Percentiles rank a stretch among this genome's conserved stretches.
These are phyloP conservation scores for Microcebus griseorufus DNA, from an alignment of 2,113 vertebrate species.

Conservation along the genomic window DNA sequence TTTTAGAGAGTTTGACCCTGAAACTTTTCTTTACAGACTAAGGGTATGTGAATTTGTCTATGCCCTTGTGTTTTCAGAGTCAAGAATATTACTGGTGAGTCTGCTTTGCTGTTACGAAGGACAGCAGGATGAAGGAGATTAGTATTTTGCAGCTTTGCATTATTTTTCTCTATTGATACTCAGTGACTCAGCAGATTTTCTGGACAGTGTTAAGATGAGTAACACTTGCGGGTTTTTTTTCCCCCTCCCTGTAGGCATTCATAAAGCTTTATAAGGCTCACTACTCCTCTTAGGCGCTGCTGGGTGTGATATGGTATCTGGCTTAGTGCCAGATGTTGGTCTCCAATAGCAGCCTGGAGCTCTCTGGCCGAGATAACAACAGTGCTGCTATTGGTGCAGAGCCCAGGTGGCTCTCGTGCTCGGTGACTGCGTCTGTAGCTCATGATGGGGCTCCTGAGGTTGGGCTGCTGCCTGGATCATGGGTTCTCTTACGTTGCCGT, in stretches of 20 bases:
- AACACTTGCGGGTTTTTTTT: constrained; percentile 37
- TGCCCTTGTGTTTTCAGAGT: constrained; percentile 51
- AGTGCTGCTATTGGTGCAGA: constrained; percentile 67
- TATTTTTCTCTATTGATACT: constrained; percentile 55
- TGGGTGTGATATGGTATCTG: neutral
- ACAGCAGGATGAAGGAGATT: constrained; percentile 31
- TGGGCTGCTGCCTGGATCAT: neutral
- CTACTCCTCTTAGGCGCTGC: neutral
- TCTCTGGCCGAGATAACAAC: constrained; percentile 59
- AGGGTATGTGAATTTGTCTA: neutral
- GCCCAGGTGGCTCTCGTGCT: constrained; percentile 32
- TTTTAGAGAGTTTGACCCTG: constrained; percentile 25
- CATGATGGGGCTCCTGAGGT: neutral
- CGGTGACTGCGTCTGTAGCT: neutral
- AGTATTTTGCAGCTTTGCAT: constrained; percentile 53
- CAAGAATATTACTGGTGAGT: neutral
- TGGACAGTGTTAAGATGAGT: constrained; percentile 44
- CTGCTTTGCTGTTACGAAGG: constrained; percentile 45
- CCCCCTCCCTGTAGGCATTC: constrained; percentile 14
- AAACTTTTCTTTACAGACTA: neutral
- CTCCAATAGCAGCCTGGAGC: constrained; percentile 49
- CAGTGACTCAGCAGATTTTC: constrained; percentile 81
- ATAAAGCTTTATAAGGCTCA: neutral
- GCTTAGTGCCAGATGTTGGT: neutral
- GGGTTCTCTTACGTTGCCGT: neutral